Percentiles rank a stretch among this genome's conserved stretches.
Evolutionary conservation across 2,113 vertebrate genomes (phyloP).

Genomic region (Grantiella picta): DNA sequence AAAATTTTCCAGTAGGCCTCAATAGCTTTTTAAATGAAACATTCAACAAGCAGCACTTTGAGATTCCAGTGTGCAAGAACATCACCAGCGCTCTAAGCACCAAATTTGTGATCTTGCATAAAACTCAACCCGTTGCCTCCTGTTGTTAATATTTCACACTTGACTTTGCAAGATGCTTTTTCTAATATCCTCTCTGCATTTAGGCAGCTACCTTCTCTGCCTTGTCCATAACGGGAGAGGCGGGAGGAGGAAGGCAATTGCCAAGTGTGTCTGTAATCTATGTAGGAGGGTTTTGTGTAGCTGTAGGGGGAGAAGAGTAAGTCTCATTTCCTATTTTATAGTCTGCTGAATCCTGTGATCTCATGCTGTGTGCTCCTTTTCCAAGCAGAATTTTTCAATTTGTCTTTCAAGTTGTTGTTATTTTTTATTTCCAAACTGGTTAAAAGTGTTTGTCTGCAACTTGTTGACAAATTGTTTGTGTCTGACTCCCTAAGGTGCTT

Average conservation of each 20-base stretch:
- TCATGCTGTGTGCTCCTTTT: slow-evolving; percentile 52
- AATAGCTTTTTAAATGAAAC: slow-evolving; percentile 21
- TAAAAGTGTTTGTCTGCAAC: slow-evolving; percentile 30
- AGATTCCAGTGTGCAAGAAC: neutral
- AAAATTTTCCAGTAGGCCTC: neutral
- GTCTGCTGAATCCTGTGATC: slow-evolving; percentile 54
- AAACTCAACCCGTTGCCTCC: slow-evolving; percentile 23
- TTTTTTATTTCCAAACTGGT: slow-evolving; percentile 56
- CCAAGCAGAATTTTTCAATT: slow-evolving; percentile 55
- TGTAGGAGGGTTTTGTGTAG: slow-evolving; percentile 49
- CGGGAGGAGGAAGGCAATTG: slow-evolving; percentile 39
- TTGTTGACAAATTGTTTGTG: slow-evolving; percentile 5
- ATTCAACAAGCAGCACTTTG: slow-evolving; percentile 2
- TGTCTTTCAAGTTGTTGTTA: slow-evolving; percentile 29
- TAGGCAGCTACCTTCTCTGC: slow-evolving; percentile 16
- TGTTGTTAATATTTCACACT: slow-evolving; percentile 61
- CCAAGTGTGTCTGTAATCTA: slow-evolving; percentile 19
- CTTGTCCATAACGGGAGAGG: neutral
- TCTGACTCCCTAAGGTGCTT: neutral
- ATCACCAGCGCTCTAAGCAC: neutral
- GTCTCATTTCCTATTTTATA: slow-evolving; percentile 64
- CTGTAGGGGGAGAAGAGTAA: slow-evolving; percentile 40
- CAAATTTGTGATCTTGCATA: slow-evolving; percentile 59
- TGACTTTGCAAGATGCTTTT: slow-evolving; percentile 46
- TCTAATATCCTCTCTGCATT: slow-evolving; percentile 28